Evolutionary conservation across 2,113 vertebrate genomes (phyloP), one percentile per base, ranked within the genome.

Genomic region (Myrmophylax atrothorax): DNA sequence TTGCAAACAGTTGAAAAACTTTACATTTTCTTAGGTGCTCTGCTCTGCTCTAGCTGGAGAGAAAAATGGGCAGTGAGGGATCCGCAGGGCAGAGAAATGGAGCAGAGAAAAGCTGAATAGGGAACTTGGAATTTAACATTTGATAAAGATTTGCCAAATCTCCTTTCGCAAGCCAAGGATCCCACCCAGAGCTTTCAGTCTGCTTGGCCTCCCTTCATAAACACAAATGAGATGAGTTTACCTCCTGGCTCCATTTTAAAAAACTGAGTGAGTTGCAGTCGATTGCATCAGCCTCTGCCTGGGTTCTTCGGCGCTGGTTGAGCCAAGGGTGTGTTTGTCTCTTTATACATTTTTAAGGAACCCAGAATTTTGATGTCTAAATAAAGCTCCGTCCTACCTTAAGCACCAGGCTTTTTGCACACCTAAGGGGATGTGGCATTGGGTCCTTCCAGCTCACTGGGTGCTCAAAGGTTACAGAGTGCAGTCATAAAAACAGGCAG

Each of bases 221-320:
- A 76, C 15, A 35, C 6, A 24, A 85, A 76, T 5, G 14, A 85
- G 70, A 83, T 40, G 1, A 77, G 72, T 83, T 87, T 88, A 88
- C 46, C 18, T 94, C 50, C 55, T 91, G 87, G 87, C 75, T 96
- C 35, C 0, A 1, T 59, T 91, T 52, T 52, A 46, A 80, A 87
- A 78, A 73, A 8, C 31, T 28, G 84, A 91, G 59, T 47, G 72
- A 88, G 72, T 94, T 96, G 76, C 87, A 93, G 60, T 5, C 0
- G 18, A 86, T 92, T 96, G 85, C 94, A 95, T 96, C 94, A 94
- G 90, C 79, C 70, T 70, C 70, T 73, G 74, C 70, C 82, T 86
- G 49, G 7, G 12, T 63, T 88, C 50, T 70, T 22, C 19, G 31
- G 18, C 0, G 0, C 33, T 63, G 59, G 29, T 67, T 35, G 63